Evolutionary conservation across 2,113 vertebrate species (phyloP), one percentile per base, ranked within the genome.

Genomic region (Calidris pygmaea): DNA sequence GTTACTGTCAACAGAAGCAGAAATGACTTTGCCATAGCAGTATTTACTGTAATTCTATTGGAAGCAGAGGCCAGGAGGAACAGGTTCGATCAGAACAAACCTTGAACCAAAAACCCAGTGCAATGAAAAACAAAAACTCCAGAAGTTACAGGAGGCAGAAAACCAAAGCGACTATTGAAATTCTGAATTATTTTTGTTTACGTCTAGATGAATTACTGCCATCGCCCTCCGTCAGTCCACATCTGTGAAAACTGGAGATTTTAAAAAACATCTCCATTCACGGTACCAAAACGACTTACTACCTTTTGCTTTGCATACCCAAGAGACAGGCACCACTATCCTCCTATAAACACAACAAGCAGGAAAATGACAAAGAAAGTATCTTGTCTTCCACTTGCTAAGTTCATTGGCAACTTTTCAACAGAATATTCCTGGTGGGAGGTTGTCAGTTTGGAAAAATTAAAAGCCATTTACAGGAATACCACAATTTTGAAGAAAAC

Each of bases 221-320:
- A 63, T 43, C 43, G 21, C 16, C 3, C 13, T 70, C 55, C 50
- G 35, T 22, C 43, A 79, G 58, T 37, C 70, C 48, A n/a, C 3
- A 60, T 6, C 58, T 20, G 19, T 39, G 67, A 72, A 43, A 63
- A 35, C 23, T 3, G 7, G 19, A 37, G 18, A 63, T 13, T 52
- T n/a, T 71, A 78, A 27, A 56, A 72, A 52, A 47, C 14, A 62
- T 41, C 53, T 75, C 84, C 26, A 21, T 23, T 83, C 35, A 5
- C 0, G 0, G n/a, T 21, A 34, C 39, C 59, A 47, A 34, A 39
- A 56, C 13, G 9, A 60, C 14, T 47, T 23, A 22, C 0, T 27
- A 1, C 35, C 58, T 48, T 65, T 24, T 12, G 71, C 48, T 77
- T 29, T 58, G 47, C 43, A 56, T 3, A 35, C 29, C 35, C 30